phyloP scores from a whole-genome alignment of 1,140 invertebrate species.

The Meteorus sp. region DNA sequence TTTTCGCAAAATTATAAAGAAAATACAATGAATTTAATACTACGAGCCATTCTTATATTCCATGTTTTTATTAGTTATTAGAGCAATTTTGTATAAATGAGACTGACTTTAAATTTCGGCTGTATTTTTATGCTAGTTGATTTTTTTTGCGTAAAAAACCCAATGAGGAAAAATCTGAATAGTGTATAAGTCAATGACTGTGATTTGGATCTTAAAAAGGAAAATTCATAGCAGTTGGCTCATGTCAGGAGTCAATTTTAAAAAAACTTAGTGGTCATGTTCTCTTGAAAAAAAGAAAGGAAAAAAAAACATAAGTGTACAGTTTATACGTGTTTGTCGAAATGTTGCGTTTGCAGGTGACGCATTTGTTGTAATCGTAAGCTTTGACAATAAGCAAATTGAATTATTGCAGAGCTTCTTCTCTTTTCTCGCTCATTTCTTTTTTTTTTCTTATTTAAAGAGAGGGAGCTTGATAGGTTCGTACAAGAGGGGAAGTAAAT shows the following conservation, averaged over 20 bases:
- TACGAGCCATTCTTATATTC: too few species aligned
- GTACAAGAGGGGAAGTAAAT: too few species aligned
- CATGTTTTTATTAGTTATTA: neutral
- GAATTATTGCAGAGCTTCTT: neutral
- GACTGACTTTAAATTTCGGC: neutral
- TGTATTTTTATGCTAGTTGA: neutral
- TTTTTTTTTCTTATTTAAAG: neutral
- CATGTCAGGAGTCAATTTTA: neutral
- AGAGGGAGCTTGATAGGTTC: neutral
- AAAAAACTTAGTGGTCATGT: neutral
- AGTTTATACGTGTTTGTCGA: too few species aligned
- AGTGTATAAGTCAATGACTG: conserved; percentile 5
- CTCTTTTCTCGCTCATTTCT: too few species aligned
- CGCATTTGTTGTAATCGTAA: neutral
- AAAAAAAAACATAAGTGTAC: too few species aligned
- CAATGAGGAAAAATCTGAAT: conserved; percentile 21
- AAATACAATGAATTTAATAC: neutral
- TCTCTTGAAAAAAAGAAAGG: neutral
- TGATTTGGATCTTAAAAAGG: neutral
- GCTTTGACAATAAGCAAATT: neutral
- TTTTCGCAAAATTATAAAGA: neutral
- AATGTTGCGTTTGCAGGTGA: neutral
- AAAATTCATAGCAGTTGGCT: neutral
- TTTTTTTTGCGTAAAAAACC: conserved; percentile 20
- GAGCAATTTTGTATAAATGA: neutral